Evolutionary conservation across 2,113 vertebrate species (phyloP).

Genomic region (Tyrannus savana): DNA sequence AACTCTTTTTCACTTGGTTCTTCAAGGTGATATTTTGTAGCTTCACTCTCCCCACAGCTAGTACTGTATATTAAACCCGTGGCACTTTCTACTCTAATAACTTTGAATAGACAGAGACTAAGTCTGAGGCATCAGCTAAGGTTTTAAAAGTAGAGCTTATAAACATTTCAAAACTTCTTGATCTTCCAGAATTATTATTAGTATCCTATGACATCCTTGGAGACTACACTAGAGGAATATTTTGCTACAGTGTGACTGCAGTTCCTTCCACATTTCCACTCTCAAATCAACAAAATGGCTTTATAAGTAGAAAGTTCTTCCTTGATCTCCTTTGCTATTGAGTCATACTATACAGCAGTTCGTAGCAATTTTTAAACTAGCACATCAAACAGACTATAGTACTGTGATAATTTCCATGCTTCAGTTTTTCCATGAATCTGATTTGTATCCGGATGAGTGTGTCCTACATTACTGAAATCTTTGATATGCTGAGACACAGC

Average conservation of each 20-base stretch:
- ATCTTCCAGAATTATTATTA: slow-evolving; percentile 1
- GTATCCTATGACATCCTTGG: not conserved
- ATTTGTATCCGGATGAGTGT: not conserved
- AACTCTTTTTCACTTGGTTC: not conserved
- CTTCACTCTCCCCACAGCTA: rapidly evolving
- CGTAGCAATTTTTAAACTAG: not conserved
- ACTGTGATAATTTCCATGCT: not conserved
- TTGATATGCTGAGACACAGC: not conserved
- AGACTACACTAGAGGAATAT: not conserved
- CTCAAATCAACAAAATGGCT: not conserved
- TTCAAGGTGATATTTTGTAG: not conserved
- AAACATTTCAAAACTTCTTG: not conserved
- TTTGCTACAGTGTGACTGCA: not conserved
- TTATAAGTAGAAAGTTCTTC: not conserved
- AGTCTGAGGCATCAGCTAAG: not conserved
- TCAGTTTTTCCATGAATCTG: not conserved
- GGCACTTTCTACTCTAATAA: not conserved
- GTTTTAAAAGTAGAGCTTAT: not conserved
- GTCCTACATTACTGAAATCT: not conserved
- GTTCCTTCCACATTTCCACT: not conserved
- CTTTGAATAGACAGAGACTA: not conserved
- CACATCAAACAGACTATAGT: not conserved
- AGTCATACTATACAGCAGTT: not conserved
- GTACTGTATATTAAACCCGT: not conserved
- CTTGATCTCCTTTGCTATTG: not conserved